These are phyloP conservation scores for Tetanocera ferruginea DNA, from an alignment of 2,888 invertebrate species.

Conservation along the genomic window DNA sequence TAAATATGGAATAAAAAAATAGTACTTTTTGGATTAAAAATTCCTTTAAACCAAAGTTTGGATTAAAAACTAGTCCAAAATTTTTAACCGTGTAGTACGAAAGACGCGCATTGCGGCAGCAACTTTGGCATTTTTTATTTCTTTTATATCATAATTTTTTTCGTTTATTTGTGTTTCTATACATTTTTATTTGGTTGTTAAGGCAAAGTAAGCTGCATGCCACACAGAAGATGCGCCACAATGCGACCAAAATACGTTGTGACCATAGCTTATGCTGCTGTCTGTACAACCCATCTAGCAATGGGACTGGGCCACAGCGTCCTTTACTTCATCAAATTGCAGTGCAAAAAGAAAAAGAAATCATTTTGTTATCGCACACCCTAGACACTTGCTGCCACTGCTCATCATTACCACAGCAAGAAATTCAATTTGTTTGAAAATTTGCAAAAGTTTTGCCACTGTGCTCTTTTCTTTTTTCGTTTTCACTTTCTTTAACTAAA, in stretches of 20 bases:
- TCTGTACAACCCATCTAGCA: neutral
- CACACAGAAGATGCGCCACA: constrained; percentile 29
- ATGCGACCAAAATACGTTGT: constrained; percentile 32
- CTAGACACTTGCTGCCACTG: constrained; percentile 4
- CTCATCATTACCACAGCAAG: constrained; percentile 50
- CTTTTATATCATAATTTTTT: neutral
- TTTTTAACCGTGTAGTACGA: too few species aligned
- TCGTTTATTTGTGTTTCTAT: neutral
- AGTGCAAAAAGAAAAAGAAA: neutral
- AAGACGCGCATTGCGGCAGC: constrained; percentile 40
- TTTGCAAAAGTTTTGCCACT: constrained; percentile 41
- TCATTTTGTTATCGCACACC: neutral
- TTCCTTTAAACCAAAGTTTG: too few species aligned
- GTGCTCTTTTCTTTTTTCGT: neutral
- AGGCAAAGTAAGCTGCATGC: constrained; percentile 30
- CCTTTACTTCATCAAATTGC: neutral
- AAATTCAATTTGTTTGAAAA: constrained; percentile 54
- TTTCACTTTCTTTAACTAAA: neutral
- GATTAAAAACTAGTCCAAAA: too few species aligned
- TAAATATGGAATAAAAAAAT: too few species aligned
- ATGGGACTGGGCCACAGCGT: neutral
- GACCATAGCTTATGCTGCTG: constrained; percentile 1
- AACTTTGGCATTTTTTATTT: constrained; percentile 22
- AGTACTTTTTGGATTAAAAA: too few species aligned
- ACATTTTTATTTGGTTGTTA: neutral